phyloP scores from a whole-genome alignment of 2,888 invertebrate genomes.

The Gryllus longicercus region DNA sequence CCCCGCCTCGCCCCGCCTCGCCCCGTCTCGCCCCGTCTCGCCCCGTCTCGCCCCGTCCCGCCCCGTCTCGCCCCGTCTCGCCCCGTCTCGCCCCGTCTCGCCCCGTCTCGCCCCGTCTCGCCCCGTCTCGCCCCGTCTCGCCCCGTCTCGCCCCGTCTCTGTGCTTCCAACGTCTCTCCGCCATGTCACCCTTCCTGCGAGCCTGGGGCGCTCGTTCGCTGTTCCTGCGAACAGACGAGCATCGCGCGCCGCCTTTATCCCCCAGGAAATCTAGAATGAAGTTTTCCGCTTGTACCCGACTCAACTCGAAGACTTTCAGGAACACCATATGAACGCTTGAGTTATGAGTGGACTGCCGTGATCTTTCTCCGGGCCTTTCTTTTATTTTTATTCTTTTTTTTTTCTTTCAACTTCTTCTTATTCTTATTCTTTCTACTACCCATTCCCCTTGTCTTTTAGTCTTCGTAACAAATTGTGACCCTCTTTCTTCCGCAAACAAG shows the following conservation, averaged over 20 bases:
- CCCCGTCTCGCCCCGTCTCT: too few relatives aligned
- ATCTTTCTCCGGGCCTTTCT: background rate
- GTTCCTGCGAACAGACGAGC: too few relatives aligned
- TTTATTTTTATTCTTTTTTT: background rate
- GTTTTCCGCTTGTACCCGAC: background rate
- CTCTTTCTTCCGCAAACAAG: background rate
- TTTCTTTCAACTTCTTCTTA: background rate
- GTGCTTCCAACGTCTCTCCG: too few relatives aligned
- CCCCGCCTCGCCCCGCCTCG: too few relatives aligned
- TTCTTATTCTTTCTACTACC: background rate
- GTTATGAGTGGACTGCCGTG: background rate
- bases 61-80: too few relatives aligned
- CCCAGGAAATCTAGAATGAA: background rate
- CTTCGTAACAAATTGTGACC: conserved; percentile 1
- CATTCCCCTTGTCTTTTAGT: background rate
- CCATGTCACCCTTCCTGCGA: too few relatives aligned
- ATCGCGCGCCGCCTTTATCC: background rate
- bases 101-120: too few relatives aligned
- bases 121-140: too few relatives aligned
- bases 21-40: too few relatives aligned
- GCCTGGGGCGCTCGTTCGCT: too few relatives aligned
- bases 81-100: too few relatives aligned
- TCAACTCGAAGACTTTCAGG: conserved; percentile 17
- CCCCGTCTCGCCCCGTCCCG: too few relatives aligned
- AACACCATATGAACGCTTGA: conserved; percentile 8